phyloP scores from a whole-genome alignment of 2,113 vertebrate species.

The Cynopterus brachyotis region DNA sequence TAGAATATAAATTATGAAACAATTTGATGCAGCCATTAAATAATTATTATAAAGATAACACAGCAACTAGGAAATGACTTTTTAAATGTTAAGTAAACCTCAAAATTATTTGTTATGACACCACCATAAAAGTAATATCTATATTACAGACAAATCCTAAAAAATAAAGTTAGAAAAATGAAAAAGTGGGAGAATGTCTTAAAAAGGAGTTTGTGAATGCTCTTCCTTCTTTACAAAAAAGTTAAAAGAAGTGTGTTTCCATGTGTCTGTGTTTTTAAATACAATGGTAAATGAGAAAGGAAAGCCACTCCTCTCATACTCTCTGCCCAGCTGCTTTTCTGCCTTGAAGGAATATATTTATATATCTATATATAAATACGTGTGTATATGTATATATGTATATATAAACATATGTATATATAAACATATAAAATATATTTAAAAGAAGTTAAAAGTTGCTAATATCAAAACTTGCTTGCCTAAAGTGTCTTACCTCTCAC shows the following conservation, averaged over 20 bases:
- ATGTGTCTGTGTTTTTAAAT: not conserved
- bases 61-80: not conserved
- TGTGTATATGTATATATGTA: too few species aligned
- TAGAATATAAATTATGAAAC: not conserved
- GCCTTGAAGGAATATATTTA: not conserved
- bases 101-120: not conserved
- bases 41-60: not conserved
- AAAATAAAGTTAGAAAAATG: not conserved
- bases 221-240: not conserved
- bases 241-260: not conserved
- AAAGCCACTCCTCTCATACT: not conserved
- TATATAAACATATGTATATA: too few species aligned
- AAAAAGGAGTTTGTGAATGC: not conserved
- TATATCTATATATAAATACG: too few species aligned
- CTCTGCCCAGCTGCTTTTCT: not conserved
- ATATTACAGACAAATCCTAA: not conserved
- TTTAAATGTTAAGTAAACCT: conserved; percentile 32
- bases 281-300: not conserved
- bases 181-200: not conserved
- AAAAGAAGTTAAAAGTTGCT: not conserved
- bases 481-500: not conserved
- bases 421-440: not conserved
- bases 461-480: not conserved
- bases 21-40: not conserved
- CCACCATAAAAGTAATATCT: not conserved